Evolutionary conservation across 2,888 invertebrate species (phyloP), one percentile per base, ranked within the genome.

Genomic region (Eristalis tenax): DNA sequence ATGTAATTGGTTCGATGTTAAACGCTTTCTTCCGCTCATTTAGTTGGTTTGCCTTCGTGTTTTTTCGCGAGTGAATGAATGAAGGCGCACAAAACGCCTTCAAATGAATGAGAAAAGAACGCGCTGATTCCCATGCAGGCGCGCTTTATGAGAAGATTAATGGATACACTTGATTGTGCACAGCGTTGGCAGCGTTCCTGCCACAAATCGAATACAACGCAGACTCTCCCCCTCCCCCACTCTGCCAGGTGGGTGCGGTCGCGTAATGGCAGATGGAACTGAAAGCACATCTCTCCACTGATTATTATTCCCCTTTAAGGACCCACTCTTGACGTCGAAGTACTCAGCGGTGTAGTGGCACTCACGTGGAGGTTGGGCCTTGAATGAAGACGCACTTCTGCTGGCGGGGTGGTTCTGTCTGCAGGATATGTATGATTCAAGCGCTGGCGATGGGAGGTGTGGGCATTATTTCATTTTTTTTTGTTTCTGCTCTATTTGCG

Each of bases 1-100:
- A 57, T 43, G 32, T 81, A 75, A 81, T 75, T 75, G 81, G 75
- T 81, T 75, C 69, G 70, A 57, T 65, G 69, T 65, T 81, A 75
- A 81, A 69, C 43, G 40, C 13, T 75, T 64, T 70, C 22, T 75
- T 68, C 81, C 57, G 69, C 81, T 81, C 69, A 75, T 81, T 69
- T 57, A 70, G 57, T 6, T 50, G 50, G 18, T 5, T 50, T 18
- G 18, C 50, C 28, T 75, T n/a, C 22, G 11, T 61, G 18, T 18
- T 8, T 18, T 18, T 50, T 73, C 32, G 40, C 56, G 1, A 13
- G 15, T 40, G 15, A 22, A 69, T 18, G 22, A 71, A 71, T 59
- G 75, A 26, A 26, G 26, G 38, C 28, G 40, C 59, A 13, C 28
- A 35, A 26, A 74, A 56, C 59, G 28, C 26, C 26, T 5, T 32